These are phyloP conservation scores for Monopterus albus DNA, from an alignment of 2,113 vertebrate species.

Conservation along the genomic window DNA sequence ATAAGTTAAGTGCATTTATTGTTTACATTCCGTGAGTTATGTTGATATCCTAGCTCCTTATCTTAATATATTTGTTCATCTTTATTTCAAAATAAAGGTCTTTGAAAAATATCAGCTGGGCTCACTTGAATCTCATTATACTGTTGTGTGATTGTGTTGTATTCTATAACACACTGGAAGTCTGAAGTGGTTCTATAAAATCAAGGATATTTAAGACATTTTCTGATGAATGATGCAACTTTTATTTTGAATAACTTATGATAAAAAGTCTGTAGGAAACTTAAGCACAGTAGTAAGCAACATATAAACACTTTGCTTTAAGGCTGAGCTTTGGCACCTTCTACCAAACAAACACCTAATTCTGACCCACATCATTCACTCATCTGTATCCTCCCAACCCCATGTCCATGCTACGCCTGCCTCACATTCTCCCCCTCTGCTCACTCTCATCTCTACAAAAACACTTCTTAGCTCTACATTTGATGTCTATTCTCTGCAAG, in stretches of 20 bases:
- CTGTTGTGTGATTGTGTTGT: background rate
- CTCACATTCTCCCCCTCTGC: too few species aligned
- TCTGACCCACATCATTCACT: background rate
- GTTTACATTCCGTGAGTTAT: slow-evolving; percentile 79
- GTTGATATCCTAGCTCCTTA: slow-evolving; percentile 72
- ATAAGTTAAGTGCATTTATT: slow-evolving; percentile 83
- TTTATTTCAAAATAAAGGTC: slow-evolving; percentile 81
- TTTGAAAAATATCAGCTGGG: slow-evolving; percentile 24
- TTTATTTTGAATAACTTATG: too few species aligned
- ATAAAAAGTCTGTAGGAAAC: background rate
- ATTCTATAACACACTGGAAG: background rate
- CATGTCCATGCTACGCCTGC: too few species aligned
- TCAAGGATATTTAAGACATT: background rate
- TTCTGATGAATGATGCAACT: too few species aligned
- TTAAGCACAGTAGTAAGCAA: background rate
- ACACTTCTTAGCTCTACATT: too few species aligned
- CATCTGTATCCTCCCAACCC: too few species aligned
- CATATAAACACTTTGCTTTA: too few species aligned
- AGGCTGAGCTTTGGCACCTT: too few species aligned
- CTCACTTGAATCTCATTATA: background rate
- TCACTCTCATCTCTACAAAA: too few species aligned
- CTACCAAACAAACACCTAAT: background rate
- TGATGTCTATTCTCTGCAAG: too few species aligned
- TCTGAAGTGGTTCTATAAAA: too few species aligned
- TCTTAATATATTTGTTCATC: slow-evolving; percentile 84